These are phyloP conservation scores for Pinctada fucata DNA, from an alignment of 2,888 invertebrate species.

Conservation along the genomic window DNA sequence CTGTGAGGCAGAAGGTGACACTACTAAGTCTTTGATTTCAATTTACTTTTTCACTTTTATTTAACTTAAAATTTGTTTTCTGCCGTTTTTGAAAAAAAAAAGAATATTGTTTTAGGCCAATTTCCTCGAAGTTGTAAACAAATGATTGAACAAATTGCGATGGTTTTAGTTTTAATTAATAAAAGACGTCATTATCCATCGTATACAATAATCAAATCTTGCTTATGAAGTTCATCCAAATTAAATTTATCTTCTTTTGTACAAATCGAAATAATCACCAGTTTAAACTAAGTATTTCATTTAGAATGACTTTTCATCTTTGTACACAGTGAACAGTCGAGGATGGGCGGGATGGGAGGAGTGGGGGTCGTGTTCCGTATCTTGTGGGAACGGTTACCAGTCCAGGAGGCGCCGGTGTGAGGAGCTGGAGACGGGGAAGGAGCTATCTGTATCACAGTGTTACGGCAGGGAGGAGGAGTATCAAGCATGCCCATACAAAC, in stretches of 20 bases:
- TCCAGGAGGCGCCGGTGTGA: slow-evolving; percentile 55
- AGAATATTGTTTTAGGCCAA: background rate
- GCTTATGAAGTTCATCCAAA: no score
- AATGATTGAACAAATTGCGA: background rate
- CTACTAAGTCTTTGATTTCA: background rate
- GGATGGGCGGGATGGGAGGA: slow-evolving; percentile 64
- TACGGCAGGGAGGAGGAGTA: slow-evolving; percentile 63
- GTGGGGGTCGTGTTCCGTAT: slow-evolving; percentile 65
- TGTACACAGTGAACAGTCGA: slow-evolving; percentile 49
- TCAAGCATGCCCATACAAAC: slow-evolving; percentile 51
- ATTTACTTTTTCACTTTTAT: background rate
- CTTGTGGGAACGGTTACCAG: slow-evolving; percentile 64
- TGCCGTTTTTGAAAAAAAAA: background rate
- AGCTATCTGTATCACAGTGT: slow-evolving; percentile 54
- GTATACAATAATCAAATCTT: background rate
- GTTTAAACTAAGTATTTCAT: no score
- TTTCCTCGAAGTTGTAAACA: background rate
- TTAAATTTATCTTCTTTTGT: no score
- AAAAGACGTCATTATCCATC: background rate
- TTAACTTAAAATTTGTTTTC: background rate
- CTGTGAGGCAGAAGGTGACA: slow-evolving; percentile 60
- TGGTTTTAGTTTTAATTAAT: background rate
- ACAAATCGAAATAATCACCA: no score
- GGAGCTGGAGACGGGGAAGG: slow-evolving; percentile 49
- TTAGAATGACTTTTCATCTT: no score